phyloP scores from a whole-genome alignment of 1,140 invertebrate species.

The Alviniconcha marisindica region DNA sequence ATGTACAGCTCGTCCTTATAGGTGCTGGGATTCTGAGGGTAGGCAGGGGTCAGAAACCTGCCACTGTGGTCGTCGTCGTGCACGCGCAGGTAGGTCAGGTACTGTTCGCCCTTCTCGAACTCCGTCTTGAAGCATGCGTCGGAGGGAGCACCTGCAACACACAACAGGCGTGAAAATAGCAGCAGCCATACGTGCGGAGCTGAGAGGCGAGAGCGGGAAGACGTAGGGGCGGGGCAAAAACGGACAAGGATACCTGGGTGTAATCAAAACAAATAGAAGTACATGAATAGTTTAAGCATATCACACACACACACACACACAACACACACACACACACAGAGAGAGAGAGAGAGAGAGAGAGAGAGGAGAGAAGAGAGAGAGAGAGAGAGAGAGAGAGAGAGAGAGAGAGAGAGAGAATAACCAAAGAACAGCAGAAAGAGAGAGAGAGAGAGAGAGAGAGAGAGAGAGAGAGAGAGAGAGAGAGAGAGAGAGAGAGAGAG shows the following conservation, averaged over 20 bases:
- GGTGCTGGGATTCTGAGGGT: neutral
- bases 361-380: neutral
- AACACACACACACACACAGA: no score
- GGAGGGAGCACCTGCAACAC: neutral
- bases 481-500: conserved; percentile 37
- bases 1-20: neutral
- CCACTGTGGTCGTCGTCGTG: neutral
- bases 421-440: conserved; percentile 23
- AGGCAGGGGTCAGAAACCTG: neutral
- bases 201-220: no score
- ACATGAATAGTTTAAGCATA: no score
- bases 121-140: neutral
- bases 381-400: neutral
- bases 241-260: no score
- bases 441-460: conserved; percentile 31
- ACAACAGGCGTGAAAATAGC: no score
- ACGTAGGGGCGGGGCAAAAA: no score
- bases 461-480: conserved; percentile 26
- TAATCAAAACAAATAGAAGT: no score
- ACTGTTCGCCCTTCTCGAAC: neutral
- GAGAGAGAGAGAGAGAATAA: conserved; percentile 37
- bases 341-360: no score
- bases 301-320: no score
- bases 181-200: no score
- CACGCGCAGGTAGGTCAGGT: neutral